Conservation (phyloP, 1,140 invertebrate genomes). For the Drosophila jambulina region DNA sequence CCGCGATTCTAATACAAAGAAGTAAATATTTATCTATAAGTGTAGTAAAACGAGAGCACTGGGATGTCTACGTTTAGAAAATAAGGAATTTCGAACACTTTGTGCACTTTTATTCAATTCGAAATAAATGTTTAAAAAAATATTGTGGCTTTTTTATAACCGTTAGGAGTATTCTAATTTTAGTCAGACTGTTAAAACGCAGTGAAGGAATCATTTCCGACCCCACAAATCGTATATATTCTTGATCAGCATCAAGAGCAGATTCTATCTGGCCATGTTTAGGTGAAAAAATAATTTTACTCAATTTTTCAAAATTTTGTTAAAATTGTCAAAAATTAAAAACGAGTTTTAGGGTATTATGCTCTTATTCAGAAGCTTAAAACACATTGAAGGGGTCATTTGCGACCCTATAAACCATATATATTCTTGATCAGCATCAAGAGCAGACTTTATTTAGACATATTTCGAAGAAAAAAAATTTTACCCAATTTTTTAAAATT, state of each 20-base stretch:
- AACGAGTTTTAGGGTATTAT: too few species aligned
- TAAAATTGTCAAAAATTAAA: neutral
- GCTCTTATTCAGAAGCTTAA: too few species aligned
- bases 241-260: neutral
- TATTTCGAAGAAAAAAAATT: too few species aligned
- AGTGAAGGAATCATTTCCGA: neutral
- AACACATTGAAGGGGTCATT: too few species aligned
- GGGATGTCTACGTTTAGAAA: conserved; percentile 65
- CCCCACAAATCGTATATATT: too few species aligned
- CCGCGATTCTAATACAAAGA: conserved; percentile 66
- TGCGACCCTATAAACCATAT: too few species aligned
- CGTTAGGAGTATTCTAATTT: neutral
- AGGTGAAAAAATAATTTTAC: neutral
- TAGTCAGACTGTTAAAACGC: neutral
- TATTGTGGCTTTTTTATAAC: neutral
- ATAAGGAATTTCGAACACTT: conserved; percentile 41
- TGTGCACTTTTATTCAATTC: conserved; percentile 55
- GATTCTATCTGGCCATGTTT: neutral
- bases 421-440: too few species aligned
- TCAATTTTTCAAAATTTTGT: too few species aligned
- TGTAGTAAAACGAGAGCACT: conserved; percentile 20
- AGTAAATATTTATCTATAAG: conserved; percentile 3
- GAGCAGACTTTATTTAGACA: too few species aligned
- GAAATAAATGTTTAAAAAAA: conserved; percentile 50
- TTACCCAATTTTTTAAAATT: too few species aligned